Base-by-base conservation (phyloP, 1,140 invertebrate genomes). In the Protaetia brevitarsis region DNA sequence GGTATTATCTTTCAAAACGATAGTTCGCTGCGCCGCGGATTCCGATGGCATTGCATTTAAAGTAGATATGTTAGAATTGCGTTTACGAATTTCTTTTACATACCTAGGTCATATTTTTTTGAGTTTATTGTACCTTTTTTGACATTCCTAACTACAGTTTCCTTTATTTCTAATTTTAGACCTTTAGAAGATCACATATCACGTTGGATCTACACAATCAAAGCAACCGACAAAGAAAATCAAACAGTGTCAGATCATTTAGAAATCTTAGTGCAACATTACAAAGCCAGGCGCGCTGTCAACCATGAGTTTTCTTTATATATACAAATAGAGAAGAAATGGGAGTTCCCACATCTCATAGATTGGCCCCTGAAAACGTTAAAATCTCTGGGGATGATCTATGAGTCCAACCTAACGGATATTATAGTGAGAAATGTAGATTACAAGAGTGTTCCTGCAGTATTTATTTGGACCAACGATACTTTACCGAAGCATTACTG, bases 381-480 rank as follows among this genome's bases (percentile, higher is more conserved):
- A 11, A 83, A 86, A 65, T 86, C 85, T 30, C 79, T 93, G 4
- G 84, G 87, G 0, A 83, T 84, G 69, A 78, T 93, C 11, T 92
- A 89, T 72, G 16, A 21, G 68, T 81, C 80, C 2, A 86, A 92
- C 74, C 80, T 86, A 72, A 85, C 85, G 34, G 84, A 88, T 36
- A 86, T 94, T 41, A 88, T 87, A 0, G 88, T 92, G 3, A 79
- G 88, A 37, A 80, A 83, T 41, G 83, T 91, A 2, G 82, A 84
- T 8, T 79, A 84, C 36, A 80, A 80, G 13, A 82, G 82, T 6
- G 79, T 77, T 36, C 81, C 86, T 41, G 85, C 85, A 41, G 84
- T 86, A 29, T 91, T 93, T 69, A 85, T 88, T 0, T 97, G 94
- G 89, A 93, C 93, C 3, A 97, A 97, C 74, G 93, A 94, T 67